Evolutionary conservation across 2,797 vertebrate genomes (phyloP), one percentile per base, ranked within the genome.

Genomic region (Melanotaenia trifasciata): DNA sequence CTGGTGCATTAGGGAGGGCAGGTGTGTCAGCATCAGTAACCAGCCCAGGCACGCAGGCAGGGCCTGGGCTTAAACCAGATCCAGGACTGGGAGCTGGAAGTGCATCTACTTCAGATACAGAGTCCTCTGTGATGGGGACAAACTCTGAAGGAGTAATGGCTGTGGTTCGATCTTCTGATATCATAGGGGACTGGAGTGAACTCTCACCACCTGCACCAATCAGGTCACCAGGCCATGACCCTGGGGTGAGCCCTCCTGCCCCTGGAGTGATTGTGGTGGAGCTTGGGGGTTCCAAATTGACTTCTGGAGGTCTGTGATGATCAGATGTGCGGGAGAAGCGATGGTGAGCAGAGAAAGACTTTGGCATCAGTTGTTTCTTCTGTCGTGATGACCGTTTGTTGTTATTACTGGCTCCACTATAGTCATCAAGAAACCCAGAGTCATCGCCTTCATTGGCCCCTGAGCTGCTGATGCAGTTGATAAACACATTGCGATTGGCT

Each of bases 111-210:
- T 99, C 98, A 0, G 98, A 99, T 33, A 95, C 93, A 0, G 98
- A 98, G 89, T 99, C 98, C 82, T 99, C 98, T 0, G 97, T 99
- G 74, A 97, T 93, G 0, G 95, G 94, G 1, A 98, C 84, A 9
- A 98, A 99, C 81, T 99, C 98, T 0, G 97, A 99, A 1, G 98
- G 98, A 0, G 98, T 99, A 84, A 97, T 92, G 61, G 95, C 97
- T 0, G 96, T 97, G 1, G 98, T 99, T 64, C 96, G 93, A 84
- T 99, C 98, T 64, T 97, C 94, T 0, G 98, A 99, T 85, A 98
- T 93, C 85, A 97, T 92, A 0, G 97, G 96, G 0, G 98, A 99
- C 76, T 96, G 97, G 53, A 96, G 90, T 0, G 97, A 97, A 86
- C 95, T 97, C 70, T 98, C 96, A 0, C 94, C 93, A 0, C 81